These are phyloP conservation scores for Sturmia bella DNA, from an alignment of 2,888 invertebrate genomes.

Conservation along the genomic window DNA sequence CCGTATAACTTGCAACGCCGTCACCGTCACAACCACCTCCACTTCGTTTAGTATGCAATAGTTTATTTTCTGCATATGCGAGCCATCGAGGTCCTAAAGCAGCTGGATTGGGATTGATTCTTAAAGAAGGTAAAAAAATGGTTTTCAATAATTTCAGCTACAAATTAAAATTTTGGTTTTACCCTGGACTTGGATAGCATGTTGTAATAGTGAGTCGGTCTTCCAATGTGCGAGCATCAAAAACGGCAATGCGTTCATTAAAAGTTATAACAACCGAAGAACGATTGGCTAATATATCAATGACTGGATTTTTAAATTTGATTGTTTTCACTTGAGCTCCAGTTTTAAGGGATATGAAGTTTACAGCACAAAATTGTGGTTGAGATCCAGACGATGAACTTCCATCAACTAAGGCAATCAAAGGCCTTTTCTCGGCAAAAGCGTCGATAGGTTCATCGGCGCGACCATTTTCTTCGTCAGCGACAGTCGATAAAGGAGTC, in stretches of 20 bases:
- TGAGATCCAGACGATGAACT: slow-evolving; percentile 85
- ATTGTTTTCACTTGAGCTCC: slow-evolving; percentile 87
- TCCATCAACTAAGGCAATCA: slow-evolving; percentile 95
- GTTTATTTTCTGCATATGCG: slow-evolving; percentile 92
- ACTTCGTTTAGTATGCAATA: slow-evolving; percentile 89
- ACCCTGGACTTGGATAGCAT: slow-evolving; percentile 93
- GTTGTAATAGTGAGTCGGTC: slow-evolving; percentile 93
- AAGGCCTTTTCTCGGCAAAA: slow-evolving; percentile 90
- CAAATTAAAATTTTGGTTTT: slow-evolving; percentile 52
- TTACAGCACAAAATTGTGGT: slow-evolving; percentile 90
- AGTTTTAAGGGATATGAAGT: slow-evolving; percentile 89
- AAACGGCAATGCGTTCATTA: slow-evolving; percentile 93
- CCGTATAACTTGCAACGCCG: slow-evolving; percentile 93
- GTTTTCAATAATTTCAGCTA: background rate
- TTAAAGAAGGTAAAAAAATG: slow-evolving; percentile 62
- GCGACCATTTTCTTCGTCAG: slow-evolving; percentile 80
- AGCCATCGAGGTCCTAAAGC: slow-evolving; percentile 93
- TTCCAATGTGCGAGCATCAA: slow-evolving; percentile 93
- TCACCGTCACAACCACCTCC: slow-evolving; percentile 93
- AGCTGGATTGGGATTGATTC: slow-evolving; percentile 88
- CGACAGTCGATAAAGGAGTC: slow-evolving; percentile 85
- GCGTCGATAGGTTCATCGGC: slow-evolving; percentile 84
- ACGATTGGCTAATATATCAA: slow-evolving; percentile 94
- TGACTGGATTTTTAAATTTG: slow-evolving; percentile 94
- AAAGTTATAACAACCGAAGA: slow-evolving; percentile 94